Evolutionary conservation across 2,888 invertebrate genomes (phyloP).

Genomic region (Drosophila barbarae): DNA sequence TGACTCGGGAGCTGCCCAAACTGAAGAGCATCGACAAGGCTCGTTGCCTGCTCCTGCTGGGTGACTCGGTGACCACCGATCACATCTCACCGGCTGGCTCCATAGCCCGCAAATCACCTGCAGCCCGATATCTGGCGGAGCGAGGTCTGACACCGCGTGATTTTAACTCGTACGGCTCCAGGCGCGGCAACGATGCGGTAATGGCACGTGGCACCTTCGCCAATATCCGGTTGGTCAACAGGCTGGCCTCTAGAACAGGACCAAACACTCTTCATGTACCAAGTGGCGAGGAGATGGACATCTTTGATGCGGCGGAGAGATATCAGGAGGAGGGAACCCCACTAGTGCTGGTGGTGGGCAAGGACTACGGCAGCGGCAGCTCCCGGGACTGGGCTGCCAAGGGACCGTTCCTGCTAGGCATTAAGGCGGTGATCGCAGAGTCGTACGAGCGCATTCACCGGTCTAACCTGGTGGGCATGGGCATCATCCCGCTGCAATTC

Average conservation of each 20-base stretch:
- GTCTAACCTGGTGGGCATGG: conserved; percentile 99
- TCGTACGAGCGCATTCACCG: conserved; percentile 98
- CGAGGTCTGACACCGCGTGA: conserved; percentile 89
- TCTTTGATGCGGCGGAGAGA: conserved; percentile 36
- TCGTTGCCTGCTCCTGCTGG: conserved; percentile 90
- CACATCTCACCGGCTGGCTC: conserved; percentile 99
- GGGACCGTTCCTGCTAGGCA: conserved; percentile 93
- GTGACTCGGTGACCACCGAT: conserved; percentile 99
- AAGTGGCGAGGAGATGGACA: conserved; percentile 77
- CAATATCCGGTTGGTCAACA: conserved; percentile 36
- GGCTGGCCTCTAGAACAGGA: conserved; percentile 83
- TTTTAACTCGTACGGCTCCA: conserved; percentile 98
- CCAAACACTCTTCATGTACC: conserved; percentile 85
- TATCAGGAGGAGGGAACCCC: conserved; percentile 30
- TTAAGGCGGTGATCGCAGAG: conserved; percentile 96
- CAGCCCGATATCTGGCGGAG: conserved; percentile 80
- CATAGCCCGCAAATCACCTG: conserved; percentile 96
- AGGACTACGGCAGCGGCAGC: conserved; percentile 82
- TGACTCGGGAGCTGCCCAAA: conserved; percentile 83
- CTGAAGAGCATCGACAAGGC: conserved; percentile 85
- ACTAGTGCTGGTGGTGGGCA: conserved; percentile 89
- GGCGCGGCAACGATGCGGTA: conserved; percentile 97
- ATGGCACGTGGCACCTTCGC: conserved; percentile 77
- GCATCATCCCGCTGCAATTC: conserved; percentile 96
- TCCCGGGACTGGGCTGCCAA: conserved; percentile 87